A percentile compares a stretch with the other conserved stretches of the same genome.
These are phyloP conservation scores for Drosophila rufa DNA, from an alignment of 1,140 invertebrate species.

Conservation along the genomic window DNA sequence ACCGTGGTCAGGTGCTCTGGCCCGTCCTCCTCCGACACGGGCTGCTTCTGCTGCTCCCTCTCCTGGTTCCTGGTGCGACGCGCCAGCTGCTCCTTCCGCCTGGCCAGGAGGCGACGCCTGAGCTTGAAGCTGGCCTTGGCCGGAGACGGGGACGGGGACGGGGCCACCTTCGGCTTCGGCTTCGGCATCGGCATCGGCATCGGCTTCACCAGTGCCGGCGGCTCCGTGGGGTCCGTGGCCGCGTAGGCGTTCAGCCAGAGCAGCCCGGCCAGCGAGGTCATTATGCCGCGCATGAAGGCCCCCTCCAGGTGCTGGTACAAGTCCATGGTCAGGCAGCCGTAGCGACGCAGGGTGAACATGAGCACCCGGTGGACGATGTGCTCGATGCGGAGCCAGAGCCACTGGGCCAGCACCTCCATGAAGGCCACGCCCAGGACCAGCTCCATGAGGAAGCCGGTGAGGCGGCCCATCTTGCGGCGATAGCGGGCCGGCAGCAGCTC, in stretches of 20 bases:
- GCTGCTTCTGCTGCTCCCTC: neutral
- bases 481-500: slow-evolving; percentile 32
- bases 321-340: neutral
- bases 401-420: slow-evolving; percentile 45
- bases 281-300: slow-evolving; percentile 22
- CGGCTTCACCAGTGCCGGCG: neutral
- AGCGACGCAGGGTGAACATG: neutral
- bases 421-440: slow-evolving; percentile 38
- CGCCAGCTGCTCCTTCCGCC: neutral
- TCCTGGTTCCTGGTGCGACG: neutral
- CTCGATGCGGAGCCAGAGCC: slow-evolving; percentile 40
- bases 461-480: slow-evolving; percentile 15
- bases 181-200: no score
- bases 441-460: slow-evolving; percentile 29
- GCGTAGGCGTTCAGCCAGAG: slow-evolving; percentile 42
- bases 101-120: neutral
- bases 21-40: neutral
- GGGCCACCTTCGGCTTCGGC: neutral
- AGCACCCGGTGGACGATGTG: neutral
- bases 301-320: slow-evolving; percentile 13
- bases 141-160: neutral
- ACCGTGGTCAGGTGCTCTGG: neutral
- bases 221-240: slow-evolving; percentile 22
- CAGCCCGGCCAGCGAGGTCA: slow-evolving; percentile 26
- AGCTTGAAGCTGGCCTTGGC: neutral